Base-by-base conservation (phyloP, 2,888 invertebrate genomes). In the Heteromurus nitidus region DNA sequence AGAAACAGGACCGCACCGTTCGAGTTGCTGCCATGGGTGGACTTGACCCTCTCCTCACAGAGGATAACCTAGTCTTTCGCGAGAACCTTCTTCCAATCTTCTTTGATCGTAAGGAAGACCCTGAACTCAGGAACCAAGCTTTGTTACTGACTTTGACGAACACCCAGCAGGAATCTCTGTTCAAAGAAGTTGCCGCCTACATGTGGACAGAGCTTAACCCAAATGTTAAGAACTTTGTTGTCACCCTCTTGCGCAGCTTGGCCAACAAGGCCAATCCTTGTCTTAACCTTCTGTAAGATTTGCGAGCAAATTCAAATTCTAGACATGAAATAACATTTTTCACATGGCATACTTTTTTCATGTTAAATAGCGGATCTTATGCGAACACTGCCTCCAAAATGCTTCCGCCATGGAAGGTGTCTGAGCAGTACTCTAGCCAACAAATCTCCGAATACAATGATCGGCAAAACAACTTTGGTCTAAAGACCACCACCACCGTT, bases 371-470 rank as follows among this genome's bases (percentile, higher is more conserved):
- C 30, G 86, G 76, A 47, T 84, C 87, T 11, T 83, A 79, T n/a
- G 85, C 87, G 81, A 84, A 82, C 72, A 68, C 83, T 55, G 82
- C 84, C 58, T 50, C 82, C 24, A 65, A 85, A 75, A 67, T 84
- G 47, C 82, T 85, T 80, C 84, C 85, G 47, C 75, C 80, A 74
- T 85, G 80, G 82, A 80, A 82, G 60, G 60, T 83, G 44, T 70
- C 82, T 62, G 83, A 82, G 47, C 85, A 85, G 47, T 83, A 69
- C 76, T 85, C 85, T 58, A 85, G 82, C 26, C 82, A 85, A 81
- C 85, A 87, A 85, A 82, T 87, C 67, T 76, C 81, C 18, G 87
- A 86, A 81, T 87, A 86, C 68, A 83, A 85, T 79, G 87, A 87
- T 74, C 67, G 69, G 16, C 85, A 86, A 70, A 86, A 69, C 84